Conservation (phyloP, 2,888 invertebrate genomes). For the Oxystoma pomonae region DNA sequence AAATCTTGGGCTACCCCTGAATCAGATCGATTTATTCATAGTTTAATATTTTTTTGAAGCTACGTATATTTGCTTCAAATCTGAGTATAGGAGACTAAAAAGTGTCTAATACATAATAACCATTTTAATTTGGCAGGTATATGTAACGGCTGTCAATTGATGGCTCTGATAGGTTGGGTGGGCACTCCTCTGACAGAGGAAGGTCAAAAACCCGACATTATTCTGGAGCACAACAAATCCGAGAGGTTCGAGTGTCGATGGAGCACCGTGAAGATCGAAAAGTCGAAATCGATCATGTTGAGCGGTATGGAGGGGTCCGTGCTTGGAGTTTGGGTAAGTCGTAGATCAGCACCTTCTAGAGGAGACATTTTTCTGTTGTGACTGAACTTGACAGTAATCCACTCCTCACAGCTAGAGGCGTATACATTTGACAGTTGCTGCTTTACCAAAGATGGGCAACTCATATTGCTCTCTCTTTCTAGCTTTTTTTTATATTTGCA, state of each 20-base stretch:
- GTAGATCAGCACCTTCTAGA: neutral
- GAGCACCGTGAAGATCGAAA: conserved; percentile 54
- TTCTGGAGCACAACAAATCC: conserved; percentile 81
- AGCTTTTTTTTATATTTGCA: too few relatives aligned
- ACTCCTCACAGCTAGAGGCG: too few relatives aligned
- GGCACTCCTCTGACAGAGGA: conserved; percentile 49
- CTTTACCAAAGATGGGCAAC: too few relatives aligned
- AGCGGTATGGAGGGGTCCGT: conserved; percentile 81
- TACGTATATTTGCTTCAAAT: too few relatives aligned
- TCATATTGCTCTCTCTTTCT: too few relatives aligned
- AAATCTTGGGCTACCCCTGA: too few relatives aligned
- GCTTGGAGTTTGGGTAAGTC: conserved; percentile 79
- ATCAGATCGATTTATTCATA: too few relatives aligned
- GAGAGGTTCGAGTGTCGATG: conserved; percentile 79
- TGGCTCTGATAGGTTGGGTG: conserved; percentile 91
- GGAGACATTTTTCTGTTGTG: neutral
- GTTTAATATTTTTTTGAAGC: too few relatives aligned
- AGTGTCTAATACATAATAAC: too few relatives aligned
- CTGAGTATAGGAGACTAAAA: too few relatives aligned
- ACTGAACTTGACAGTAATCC: neutral
- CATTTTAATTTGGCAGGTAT: too few relatives aligned
- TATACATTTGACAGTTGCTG: too few relatives aligned
- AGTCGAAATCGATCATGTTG: conserved; percentile 79
- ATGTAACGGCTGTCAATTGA: conserved; percentile 98
- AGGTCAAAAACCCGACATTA: conserved; percentile 54